Base-by-base conservation (phyloP, 2,797 vertebrate species). In the Sandelia bainsii region DNA sequence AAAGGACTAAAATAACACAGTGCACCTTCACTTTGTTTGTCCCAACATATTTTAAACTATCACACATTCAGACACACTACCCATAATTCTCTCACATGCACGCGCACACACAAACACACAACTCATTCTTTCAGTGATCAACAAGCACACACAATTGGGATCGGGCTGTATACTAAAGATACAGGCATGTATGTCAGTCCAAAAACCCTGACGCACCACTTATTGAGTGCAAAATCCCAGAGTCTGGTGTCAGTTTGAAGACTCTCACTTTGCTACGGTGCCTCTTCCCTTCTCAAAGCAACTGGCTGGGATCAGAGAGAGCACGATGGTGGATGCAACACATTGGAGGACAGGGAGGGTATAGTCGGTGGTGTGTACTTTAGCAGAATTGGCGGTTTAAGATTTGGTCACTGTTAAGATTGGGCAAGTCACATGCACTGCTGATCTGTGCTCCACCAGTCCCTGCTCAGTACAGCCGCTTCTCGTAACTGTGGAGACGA, bases 391-490 rank as follows among this genome's bases (percentile, higher is more conserved):
- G 86, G 80, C 77, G 57, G 49, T 88, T 89, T 32, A 79, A 75
- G 80, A 85, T 93, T 94, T 95, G 92, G 93, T 93, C 83, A 90
- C 82, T 64, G 80, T 86, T 37, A 75, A 8, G 82, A 69, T 83
- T 59, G 53, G 89, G 76, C 20, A 54, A 59, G 53, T 75, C 71
- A 73, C 74, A 87, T 67, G 81, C 87, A 59, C 75, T 73, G 76
- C 80, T 50, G 58, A 78, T 76, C 58, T 65, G 71, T 63, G 71
- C 67, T 65, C 83, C 69, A 8, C 1, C 81, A 57, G 50, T 0
- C 72, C 64, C 11, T 75, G 78, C 54, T 96, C 94, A 98, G 94
- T 96, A 98, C 75, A 97, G 96, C 82, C 96, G 95, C 92, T 98
- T 97, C 94, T 98, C 96, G 63, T 95, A 98, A 91, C 97, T 98